Percentiles rank a stretch among this genome's conserved stretches.
Evolutionary conservation across 2,888 invertebrate species (phyloP).

Genomic region (Oscheius sp.): DNA sequence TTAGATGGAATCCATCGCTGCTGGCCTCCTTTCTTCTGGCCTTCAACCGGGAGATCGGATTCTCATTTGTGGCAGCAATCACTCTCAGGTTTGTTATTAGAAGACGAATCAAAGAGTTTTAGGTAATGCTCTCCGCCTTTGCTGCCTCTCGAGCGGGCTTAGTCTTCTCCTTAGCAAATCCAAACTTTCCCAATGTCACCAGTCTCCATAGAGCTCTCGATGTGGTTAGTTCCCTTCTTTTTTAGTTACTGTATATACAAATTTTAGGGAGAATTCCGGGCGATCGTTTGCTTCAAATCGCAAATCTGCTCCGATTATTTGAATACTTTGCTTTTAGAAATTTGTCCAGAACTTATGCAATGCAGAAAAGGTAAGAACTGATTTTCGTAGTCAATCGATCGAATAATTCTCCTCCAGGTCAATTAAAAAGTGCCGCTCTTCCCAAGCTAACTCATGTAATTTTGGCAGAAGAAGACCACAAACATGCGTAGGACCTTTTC

Average conservation of each 20-base stretch:
- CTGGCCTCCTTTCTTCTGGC: conserved; percentile 71
- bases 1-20: conserved; percentile 65
- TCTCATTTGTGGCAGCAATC: conserved; percentile 73
- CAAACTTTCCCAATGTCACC: conserved; percentile 56
- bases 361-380: conserved; percentile 36
- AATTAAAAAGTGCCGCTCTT: conserved; percentile 64
- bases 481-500: conserved; percentile 55
- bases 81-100: conserved; percentile 45
- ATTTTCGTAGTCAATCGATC: no score
- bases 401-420: conserved; percentile 42
- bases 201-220: conserved; percentile 50
- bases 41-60: conserved; percentile 72
- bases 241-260: background rate
- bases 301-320: conserved; percentile 49
- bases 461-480: conserved; percentile 70
- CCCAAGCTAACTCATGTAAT: conserved; percentile 71
- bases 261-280: conserved; percentile 71
- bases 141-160: conserved; percentile 70
- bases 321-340: conserved; percentile 52
- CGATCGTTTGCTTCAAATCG: conserved; percentile 70
- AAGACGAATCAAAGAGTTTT: background rate
- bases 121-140: conserved; percentile 58
- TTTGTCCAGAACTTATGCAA: conserved; percentile 59
- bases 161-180: conserved; percentile 69
- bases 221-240: conserved; percentile 27